These are phyloP conservation scores for Drosophila subquinaria DNA, from an alignment of 2,888 invertebrate species.

Conservation along the genomic window DNA sequence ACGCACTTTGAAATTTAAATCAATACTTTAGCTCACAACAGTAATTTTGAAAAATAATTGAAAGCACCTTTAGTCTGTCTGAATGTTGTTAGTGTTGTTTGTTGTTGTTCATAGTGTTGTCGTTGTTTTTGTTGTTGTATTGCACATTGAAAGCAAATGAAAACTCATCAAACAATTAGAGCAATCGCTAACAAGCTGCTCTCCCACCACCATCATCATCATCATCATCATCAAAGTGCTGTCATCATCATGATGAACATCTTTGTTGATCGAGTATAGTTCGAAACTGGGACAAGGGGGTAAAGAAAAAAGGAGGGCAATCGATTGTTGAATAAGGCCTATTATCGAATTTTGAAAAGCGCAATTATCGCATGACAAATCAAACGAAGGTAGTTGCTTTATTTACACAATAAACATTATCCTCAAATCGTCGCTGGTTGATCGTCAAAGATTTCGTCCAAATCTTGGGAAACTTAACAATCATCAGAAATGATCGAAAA, in stretches of 20 bases:
- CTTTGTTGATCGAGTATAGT: slow-evolving; percentile 35
- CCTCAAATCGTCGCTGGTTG: slow-evolving; percentile 29
- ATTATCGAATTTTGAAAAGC: slow-evolving; percentile 79
- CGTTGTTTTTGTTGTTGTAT: neutral
- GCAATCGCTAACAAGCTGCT: slow-evolving; percentile 60
- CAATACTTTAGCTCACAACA: neutral
- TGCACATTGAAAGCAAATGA: slow-evolving; percentile 39
- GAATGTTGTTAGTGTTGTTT: slow-evolving; percentile 13
- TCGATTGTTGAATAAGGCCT: slow-evolving; percentile 72
- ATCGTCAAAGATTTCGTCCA: slow-evolving; percentile 20
- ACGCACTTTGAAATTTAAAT: neutral
- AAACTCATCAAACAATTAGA: slow-evolving; percentile 63
- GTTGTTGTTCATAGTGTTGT: neutral
- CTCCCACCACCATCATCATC: slow-evolving; percentile 30
- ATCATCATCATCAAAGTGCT: slow-evolving; percentile 36
- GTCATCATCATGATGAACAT: slow-evolving; percentile 45
- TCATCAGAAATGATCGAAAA: slow-evolving; percentile 18
- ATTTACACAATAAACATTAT: slow-evolving; percentile 79
- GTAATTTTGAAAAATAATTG: slow-evolving; percentile 10
- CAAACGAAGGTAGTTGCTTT: slow-evolving; percentile 66
- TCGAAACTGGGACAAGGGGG: neutral
- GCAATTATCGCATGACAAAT: slow-evolving; percentile 80
- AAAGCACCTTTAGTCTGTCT: slow-evolving; percentile 30
- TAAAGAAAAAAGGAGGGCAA: slow-evolving; percentile 29
- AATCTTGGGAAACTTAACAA: slow-evolving; percentile 51